These are phyloP conservation scores for Leptosomus discolor DNA, from an alignment of 2,113 vertebrate genomes.

Conservation along the genomic window DNA sequence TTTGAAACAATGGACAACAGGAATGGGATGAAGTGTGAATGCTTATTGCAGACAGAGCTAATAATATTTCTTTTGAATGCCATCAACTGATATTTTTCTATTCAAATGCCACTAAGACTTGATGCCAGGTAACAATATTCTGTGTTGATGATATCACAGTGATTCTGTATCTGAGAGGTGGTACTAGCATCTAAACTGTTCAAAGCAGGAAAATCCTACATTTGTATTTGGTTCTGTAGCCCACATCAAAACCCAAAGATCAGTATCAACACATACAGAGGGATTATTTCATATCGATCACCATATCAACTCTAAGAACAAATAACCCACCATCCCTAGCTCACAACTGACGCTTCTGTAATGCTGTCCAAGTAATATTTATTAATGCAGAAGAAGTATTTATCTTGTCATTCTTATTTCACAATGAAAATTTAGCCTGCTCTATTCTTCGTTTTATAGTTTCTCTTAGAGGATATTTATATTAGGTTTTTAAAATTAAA, in stretches of 20 bases:
- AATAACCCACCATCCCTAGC: not conserved
- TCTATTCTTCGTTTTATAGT: not conserved
- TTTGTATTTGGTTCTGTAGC: not conserved
- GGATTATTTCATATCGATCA: not conserved
- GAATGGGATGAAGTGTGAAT: slow-evolving; percentile 46
- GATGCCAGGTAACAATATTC: not conserved
- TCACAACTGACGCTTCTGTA: not conserved
- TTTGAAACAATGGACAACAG: slow-evolving; percentile 63
- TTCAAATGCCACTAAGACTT: not conserved
- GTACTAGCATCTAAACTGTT: not conserved
- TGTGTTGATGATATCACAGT: not conserved
- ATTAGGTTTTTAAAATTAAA: not conserved
- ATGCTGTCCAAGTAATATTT: not conserved
- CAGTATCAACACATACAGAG: not conserved
- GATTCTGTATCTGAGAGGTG: not conserved
- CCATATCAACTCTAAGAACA: not conserved
- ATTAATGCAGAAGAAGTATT: not conserved
- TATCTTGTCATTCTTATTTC: not conserved
- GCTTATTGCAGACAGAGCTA: slow-evolving; percentile 56
- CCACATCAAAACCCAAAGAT: not conserved
- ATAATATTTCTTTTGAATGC: slow-evolving; percentile 56
- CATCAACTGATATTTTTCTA: slow-evolving; percentile 58
- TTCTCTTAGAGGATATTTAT: not conserved
- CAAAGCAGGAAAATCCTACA: not conserved
- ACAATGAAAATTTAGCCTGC: not conserved